A percentile compares a stretch with the other conserved stretches of the same genome.
Evolutionary conservation across 2,797 vertebrate species (phyloP).

Genomic region (Lithobates sylvaticus): DNA sequence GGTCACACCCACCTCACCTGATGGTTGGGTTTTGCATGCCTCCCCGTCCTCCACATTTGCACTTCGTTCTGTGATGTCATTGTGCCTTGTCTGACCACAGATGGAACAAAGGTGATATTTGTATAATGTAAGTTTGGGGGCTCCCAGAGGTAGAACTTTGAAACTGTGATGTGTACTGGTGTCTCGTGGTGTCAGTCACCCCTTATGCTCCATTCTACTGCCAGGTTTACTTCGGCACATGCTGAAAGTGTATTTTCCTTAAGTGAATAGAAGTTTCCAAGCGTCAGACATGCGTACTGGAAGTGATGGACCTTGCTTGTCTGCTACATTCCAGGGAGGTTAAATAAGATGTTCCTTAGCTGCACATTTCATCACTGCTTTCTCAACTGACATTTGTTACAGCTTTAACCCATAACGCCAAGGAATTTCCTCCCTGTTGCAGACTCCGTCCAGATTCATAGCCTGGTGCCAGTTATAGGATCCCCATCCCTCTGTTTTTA

Average conservation of each 20-base stretch:
- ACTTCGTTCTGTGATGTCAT: too few species aligned
- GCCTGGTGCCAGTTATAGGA: too few species aligned
- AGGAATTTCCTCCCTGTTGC: too few species aligned
- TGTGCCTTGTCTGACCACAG: background rate
- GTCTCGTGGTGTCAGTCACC: background rate
- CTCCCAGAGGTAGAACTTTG: background rate
- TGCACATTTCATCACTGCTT: background rate
- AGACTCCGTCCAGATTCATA: too few species aligned
- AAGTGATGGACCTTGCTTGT: too few species aligned
- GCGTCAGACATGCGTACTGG: background rate
- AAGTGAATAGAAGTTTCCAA: background rate
- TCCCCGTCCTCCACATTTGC: too few species aligned
- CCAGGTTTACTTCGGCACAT: background rate
- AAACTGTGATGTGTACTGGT: background rate
- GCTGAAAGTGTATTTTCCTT: background rate
- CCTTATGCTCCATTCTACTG: background rate
- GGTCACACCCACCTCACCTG: too few species aligned
- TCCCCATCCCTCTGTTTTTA: too few species aligned
- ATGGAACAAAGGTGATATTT: background rate
- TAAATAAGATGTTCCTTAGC: background rate
- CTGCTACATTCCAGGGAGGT: background rate
- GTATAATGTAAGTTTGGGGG: too few species aligned
- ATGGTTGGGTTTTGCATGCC: too few species aligned
- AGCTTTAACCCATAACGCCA: too few species aligned
- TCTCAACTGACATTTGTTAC: background rate